Conservation (phyloP, 2,888 invertebrate genomes). For the Odontocolon sp. region DNA sequence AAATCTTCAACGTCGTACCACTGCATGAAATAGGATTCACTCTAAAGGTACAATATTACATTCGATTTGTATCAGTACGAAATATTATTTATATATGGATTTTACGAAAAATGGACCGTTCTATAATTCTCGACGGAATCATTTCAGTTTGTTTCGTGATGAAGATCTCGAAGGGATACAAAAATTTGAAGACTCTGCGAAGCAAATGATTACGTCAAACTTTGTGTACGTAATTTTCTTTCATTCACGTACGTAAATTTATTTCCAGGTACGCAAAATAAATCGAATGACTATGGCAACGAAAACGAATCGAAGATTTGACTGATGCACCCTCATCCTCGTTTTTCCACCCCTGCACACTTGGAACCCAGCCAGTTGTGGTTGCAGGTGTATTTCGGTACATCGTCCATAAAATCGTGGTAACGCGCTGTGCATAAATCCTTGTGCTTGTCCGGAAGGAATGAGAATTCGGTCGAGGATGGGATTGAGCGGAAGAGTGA, state of each 20-base stretch:
- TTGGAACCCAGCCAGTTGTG: conserved; percentile 64
- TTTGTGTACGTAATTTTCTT: not conserved
- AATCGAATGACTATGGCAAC: conserved; percentile 29
- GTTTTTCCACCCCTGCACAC: conserved; percentile 4
- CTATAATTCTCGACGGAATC: no score
- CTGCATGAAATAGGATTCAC: conserved; percentile 31
- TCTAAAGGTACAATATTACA: not conserved
- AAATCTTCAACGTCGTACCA: no score
- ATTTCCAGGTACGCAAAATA: conserved; percentile 17
- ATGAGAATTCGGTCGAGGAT: conserved; percentile 18
- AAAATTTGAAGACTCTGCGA: no score
- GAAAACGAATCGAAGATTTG: conserved; percentile 45
- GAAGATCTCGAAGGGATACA: no score
- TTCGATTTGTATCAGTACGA: conserved; percentile 1
- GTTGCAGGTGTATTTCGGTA: conserved; percentile 60
- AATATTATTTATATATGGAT: no score
- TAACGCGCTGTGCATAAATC: conserved; percentile 57
- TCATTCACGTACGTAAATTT: not conserved
- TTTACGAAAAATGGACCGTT: no score
- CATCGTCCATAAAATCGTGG: conserved; percentile 62
- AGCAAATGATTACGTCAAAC: not conserved
- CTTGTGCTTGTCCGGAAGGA: conserved; percentile 44
- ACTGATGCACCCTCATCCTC: conserved; percentile 38
- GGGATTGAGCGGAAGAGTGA: conserved; percentile 35
- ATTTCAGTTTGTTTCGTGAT: no score